A percentile compares a stretch with the other conserved stretches of the same genome.
Evolutionary conservation across 2,888 invertebrate genomes (phyloP).

Genomic region (Cheilosia variabilis): DNA sequence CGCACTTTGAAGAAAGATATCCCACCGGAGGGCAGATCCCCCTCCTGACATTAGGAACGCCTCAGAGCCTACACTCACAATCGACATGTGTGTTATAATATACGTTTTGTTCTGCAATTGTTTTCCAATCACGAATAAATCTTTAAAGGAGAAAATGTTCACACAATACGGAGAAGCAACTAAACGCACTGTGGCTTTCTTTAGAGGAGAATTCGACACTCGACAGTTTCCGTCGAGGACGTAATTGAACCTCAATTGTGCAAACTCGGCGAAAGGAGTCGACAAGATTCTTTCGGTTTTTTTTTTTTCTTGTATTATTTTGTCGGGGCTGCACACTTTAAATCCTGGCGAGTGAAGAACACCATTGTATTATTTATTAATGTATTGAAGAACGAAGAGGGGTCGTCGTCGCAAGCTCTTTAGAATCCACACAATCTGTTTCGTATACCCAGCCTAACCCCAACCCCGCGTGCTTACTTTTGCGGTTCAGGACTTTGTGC

Average conservation of each 20-base stretch:
- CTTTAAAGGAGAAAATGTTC: constrained; percentile 10
- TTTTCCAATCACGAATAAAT: constrained; percentile 36
- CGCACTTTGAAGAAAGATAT: neutral
- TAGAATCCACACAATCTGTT: constrained; percentile 18
- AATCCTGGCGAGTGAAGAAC: constrained; percentile 34
- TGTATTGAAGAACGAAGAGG: constrained; percentile 34
- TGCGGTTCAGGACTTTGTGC: constrained; percentile 34
- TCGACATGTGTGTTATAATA: constrained; percentile 2
- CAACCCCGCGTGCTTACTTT: constrained; percentile 48
- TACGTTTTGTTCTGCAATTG: constrained; percentile 54
- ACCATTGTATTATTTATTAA: constrained; percentile 71
- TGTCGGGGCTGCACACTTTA: constrained; percentile 20
- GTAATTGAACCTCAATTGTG: constrained; percentile 73
- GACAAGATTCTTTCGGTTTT: constrained; percentile 11
- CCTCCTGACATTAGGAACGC: neutral
- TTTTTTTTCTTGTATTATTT: constrained; percentile 9
- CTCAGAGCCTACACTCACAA: neutral
- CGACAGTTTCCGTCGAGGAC: constrained; percentile 55
- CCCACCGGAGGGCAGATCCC: neutral
- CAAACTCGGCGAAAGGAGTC: constrained; percentile 70
- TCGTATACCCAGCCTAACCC: neutral
- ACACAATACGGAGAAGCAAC: constrained; percentile 26
- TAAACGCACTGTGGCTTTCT: constrained; percentile 44
- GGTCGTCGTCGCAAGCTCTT: constrained; percentile 59
- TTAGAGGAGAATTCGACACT: constrained; percentile 48